A percentile compares a stretch with the other conserved stretches of the same genome.
These are phyloP conservation scores for Chanos chanos DNA, from an alignment of 2,797 vertebrate genomes.

Conservation along the genomic window DNA sequence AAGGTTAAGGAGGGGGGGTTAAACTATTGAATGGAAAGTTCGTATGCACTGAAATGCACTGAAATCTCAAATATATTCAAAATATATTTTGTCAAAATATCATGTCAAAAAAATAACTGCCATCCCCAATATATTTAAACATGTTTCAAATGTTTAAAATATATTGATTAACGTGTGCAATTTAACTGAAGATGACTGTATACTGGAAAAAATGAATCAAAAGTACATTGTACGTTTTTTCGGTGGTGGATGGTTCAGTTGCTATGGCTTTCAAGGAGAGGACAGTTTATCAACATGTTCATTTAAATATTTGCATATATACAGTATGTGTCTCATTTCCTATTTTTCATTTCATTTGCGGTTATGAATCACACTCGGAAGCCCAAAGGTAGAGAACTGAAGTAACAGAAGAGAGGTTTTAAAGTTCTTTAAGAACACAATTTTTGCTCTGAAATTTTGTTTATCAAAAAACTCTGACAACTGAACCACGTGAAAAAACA, in stretches of 20 bases:
- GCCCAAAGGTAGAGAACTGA: slow-evolving; percentile 86
- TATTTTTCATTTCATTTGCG: slow-evolving; percentile 60
- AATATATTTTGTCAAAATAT: too few species aligned
- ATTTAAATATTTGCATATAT: slow-evolving; percentile 65
- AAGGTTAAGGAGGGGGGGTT: slow-evolving; percentile 52
- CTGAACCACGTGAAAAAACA: slow-evolving; percentile 87
- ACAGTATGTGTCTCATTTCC: too few species aligned
- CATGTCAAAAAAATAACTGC: slow-evolving; percentile 51
- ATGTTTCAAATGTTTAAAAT: slow-evolving; percentile 69
- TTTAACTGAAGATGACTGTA: slow-evolving; percentile 60
- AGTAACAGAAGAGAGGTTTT: slow-evolving; percentile 62
- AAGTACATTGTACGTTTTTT: slow-evolving; percentile 76
- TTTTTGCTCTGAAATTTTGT: slow-evolving; percentile 14
- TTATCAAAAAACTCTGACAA: slow-evolving; percentile 77
- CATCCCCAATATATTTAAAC: slow-evolving; percentile 80
- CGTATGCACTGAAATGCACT: slow-evolving; percentile 65
- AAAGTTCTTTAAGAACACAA: slow-evolving; percentile 18
- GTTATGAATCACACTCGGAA: slow-evolving; percentile 68
- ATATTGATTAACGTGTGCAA: slow-evolving; percentile 71
- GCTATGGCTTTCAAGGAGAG: slow-evolving; percentile 68
- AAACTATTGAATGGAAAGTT: slow-evolving; percentile 54
- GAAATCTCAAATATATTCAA: slow-evolving; percentile 57
- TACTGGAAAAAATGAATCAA: slow-evolving; percentile 66
- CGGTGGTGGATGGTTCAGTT: slow-evolving; percentile 83
- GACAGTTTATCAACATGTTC: slow-evolving; percentile 58